phyloP scores from a whole-genome alignment of 2,888 invertebrate genomes.

The Nemoura dubitans region DNA sequence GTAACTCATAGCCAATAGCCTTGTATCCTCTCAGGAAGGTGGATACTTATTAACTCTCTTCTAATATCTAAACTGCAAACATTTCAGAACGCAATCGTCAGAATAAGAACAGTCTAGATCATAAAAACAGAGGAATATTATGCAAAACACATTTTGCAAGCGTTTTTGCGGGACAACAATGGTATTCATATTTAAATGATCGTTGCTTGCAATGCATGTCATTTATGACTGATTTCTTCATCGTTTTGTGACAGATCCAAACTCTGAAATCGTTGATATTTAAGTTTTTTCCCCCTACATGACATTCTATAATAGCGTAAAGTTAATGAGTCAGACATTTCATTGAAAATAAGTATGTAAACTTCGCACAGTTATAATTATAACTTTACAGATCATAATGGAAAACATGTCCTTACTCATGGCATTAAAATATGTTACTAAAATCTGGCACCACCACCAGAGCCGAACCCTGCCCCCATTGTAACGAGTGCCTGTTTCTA shows the following conservation, averaged over 20 bases:
- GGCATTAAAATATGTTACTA: too few species aligned
- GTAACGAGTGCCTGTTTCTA: neutral
- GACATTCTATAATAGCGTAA: too few species aligned
- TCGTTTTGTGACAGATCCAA: neutral
- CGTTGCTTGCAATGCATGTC: neutral
- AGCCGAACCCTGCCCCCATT: neutral
- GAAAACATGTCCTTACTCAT: too few species aligned
- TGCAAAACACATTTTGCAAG: neutral
- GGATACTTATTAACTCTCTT: conserved; percentile 25
- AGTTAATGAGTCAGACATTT: too few species aligned
- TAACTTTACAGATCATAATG: too few species aligned
- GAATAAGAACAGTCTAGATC: neutral
- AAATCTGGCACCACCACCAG: neutral
- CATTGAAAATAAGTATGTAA: too few species aligned
- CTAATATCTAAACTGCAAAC: conserved; percentile 39
- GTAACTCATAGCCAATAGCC: conserved; percentile 39
- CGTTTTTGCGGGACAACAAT: neutral
- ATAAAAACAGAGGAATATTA: neutral
- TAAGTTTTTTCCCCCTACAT: too few species aligned
- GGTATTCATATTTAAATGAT: neutral
- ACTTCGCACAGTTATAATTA: too few species aligned
- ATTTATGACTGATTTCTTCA: neutral
- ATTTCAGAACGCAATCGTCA: conserved; percentile 16
- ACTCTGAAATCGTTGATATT: neutral
- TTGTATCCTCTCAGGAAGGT: conserved; percentile 40